Conservation (phyloP, 2,113 vertebrate genomes). For the Notarius lentiginosus region DNA sequence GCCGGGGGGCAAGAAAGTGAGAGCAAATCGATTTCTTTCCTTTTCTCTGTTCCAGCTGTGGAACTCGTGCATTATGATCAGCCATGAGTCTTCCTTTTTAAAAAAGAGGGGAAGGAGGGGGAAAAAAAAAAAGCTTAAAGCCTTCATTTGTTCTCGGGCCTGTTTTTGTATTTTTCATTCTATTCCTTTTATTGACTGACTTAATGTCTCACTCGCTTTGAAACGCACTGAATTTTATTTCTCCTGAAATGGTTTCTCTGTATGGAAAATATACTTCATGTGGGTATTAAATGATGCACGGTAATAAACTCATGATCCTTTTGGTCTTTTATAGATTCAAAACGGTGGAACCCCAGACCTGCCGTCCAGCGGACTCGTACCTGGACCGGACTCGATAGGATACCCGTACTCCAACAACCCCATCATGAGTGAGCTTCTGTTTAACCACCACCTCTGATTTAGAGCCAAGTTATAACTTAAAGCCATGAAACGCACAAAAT, state of each 20-base stretch:
- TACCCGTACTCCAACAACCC: slow-evolving; percentile 95
- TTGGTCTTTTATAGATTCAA: slow-evolving; percentile 75
- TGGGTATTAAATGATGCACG: too few relatives aligned
- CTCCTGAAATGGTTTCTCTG: too few relatives aligned
- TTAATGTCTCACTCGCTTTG: background rate
- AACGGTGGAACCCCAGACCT: slow-evolving; percentile 93
- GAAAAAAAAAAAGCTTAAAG: background rate
- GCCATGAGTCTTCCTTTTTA: background rate
- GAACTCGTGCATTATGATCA: background rate
- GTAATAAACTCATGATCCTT: background rate
- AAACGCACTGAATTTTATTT: background rate
- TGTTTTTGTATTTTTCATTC: background rate
- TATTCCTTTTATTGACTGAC: too few relatives aligned
- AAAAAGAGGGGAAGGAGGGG: too few relatives aligned
- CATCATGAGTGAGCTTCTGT: slow-evolving; percentile 84
- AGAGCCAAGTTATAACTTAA: background rate
- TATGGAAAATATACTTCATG: too few relatives aligned
- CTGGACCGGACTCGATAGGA: slow-evolving; percentile 91
- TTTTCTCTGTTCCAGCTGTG: background rate
- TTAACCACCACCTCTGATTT: background rate
- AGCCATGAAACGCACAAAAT: background rate
- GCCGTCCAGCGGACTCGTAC: slow-evolving; percentile 80
- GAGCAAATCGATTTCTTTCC: background rate
- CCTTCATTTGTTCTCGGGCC: background rate
- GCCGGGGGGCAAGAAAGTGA: slow-evolving; percentile 93